A percentile compares a stretch with the other conserved stretches of the same genome.
phyloP scores from a whole-genome alignment of 2,797 vertebrate species.

The Scolopax bukidnonensis region DNA sequence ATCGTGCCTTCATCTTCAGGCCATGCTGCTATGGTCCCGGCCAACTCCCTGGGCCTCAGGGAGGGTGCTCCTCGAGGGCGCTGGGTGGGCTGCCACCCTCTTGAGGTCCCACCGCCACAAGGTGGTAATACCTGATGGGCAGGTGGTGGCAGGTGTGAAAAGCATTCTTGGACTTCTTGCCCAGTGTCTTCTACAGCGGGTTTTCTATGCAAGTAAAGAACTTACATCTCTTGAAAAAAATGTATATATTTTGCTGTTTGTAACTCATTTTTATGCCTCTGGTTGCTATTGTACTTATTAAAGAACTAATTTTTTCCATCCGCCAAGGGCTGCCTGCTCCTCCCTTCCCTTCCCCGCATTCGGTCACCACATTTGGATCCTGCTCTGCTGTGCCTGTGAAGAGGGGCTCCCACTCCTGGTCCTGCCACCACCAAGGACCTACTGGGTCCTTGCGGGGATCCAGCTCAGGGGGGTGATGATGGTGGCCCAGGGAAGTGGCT shows the following conservation, averaged over 20 bases:
- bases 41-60: accelerated
- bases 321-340: background rate
- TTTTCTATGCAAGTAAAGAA: conserved; percentile 46
- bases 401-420: background rate
- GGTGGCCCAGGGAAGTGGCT: background rate
- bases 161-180: background rate
- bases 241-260: background rate
- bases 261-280: conserved; percentile 11
- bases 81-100: accelerated
- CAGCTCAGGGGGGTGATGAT: background rate
- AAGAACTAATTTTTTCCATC: conserved; percentile 10
- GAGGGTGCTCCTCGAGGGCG: background rate
- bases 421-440: background rate
- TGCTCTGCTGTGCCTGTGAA: accelerated
- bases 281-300: background rate
- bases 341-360: accelerated
- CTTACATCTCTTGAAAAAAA: background rate
- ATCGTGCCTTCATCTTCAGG: background rate
- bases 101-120: background rate
- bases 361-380: accelerated
- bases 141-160: accelerated
- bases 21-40: background rate
- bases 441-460: background rate
- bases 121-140: background rate
- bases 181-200: background rate